Percentiles rank a stretch among this genome's conserved stretches.
Evolutionary conservation across 2,113 vertebrate species (phyloP).

Genomic region (Rhinoderma darwinii): DNA sequence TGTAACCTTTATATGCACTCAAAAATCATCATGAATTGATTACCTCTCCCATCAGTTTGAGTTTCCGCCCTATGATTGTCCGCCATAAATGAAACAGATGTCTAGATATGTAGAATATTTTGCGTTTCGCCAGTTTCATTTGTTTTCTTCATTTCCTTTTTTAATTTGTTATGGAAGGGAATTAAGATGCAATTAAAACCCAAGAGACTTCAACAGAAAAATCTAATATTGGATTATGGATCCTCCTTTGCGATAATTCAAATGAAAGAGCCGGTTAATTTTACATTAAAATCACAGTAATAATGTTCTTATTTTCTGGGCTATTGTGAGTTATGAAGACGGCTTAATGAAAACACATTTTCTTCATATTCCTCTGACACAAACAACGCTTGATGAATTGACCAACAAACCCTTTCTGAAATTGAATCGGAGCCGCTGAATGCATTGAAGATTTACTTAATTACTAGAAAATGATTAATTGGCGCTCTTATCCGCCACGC

Average conservation of each 20-base stretch:
- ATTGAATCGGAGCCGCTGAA: slow-evolving; percentile 42
- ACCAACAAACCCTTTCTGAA: slow-evolving; percentile 47
- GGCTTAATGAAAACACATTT: slow-evolving; percentile 48
- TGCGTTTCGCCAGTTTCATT: not conserved
- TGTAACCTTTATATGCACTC: no score
- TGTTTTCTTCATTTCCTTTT: slow-evolving; percentile 1
- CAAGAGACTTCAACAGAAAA: slow-evolving; percentile 16
- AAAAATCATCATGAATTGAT: no score
- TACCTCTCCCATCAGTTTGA: not conserved
- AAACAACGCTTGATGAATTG: slow-evolving; percentile 51
- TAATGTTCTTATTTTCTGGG: slow-evolving; percentile 26
- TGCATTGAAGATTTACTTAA: slow-evolving; percentile 53
- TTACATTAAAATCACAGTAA: slow-evolving; percentile 53
- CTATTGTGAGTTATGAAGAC: slow-evolving; percentile 52
- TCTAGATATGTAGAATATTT: not conserved
- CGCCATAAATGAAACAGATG: not conserved
- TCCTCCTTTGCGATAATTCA: slow-evolving; percentile 34
- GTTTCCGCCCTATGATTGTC: not conserved
- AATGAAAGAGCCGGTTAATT: slow-evolving; percentile 48
- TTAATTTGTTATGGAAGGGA: slow-evolving; percentile 29
- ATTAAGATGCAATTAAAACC: slow-evolving; percentile 30
- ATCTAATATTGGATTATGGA: slow-evolving; percentile 35
- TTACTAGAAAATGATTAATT: slow-evolving; percentile 55
- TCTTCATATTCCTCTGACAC: slow-evolving; percentile 37
- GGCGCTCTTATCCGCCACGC: slow-evolving; percentile 33